phyloP scores from a whole-genome alignment of 2,113 vertebrate species.

The Pterocles burchelli region DNA sequence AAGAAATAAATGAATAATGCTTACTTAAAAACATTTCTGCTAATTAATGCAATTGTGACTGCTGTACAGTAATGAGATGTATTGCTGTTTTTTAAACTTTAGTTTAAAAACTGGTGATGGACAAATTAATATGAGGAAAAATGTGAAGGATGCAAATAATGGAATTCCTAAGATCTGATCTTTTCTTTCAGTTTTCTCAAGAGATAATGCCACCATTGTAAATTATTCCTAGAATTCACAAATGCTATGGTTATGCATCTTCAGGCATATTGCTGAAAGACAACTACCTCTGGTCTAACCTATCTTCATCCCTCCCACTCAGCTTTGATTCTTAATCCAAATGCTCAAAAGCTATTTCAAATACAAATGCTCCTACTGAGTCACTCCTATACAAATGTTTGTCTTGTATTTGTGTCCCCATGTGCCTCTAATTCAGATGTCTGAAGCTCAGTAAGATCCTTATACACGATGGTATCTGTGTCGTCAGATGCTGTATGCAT shows the following conservation, averaged over 20 bases:
- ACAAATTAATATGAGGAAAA: neutral
- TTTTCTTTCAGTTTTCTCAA: neutral
- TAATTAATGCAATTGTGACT: neutral
- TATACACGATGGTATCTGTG: neutral
- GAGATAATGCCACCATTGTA: neutral
- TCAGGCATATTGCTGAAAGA: neutral
- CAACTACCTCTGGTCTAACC: neutral
- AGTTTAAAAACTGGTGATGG: neutral
- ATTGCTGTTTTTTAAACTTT: neutral
- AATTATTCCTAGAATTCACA: neutral
- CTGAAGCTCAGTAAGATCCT: neutral
- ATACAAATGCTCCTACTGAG: neutral
- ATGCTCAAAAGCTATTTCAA: neutral
- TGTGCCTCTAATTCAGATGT: neutral
- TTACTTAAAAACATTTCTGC: neutral
- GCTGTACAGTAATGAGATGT: neutral
- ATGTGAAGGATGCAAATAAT: neutral
- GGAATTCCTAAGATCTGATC: neutral
- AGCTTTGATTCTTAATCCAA: neutral
- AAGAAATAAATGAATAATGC: neutral
- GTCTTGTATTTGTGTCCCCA: neutral
- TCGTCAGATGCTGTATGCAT: neutral
- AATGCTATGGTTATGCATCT: neutral
- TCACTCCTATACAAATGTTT: neutral
- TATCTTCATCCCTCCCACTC: neutral